phyloP scores from a whole-genome alignment of 2,797 vertebrate species.

The Acridotheres tristis region DNA sequence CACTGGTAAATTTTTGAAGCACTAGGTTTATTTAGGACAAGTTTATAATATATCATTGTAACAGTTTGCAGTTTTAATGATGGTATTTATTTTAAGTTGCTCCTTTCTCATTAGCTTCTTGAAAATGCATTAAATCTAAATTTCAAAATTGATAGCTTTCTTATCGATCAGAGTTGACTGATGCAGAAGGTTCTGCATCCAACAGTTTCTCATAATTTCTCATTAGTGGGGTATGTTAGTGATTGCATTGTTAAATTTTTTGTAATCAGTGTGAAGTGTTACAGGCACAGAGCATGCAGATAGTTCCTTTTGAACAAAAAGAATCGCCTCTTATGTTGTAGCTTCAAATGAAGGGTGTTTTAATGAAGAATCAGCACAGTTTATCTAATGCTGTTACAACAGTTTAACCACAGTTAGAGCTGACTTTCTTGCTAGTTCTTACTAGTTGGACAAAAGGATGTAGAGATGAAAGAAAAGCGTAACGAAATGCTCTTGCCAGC shows the following conservation, averaged over 20 bases:
- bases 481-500: conserved; percentile 47
- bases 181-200: conserved; percentile 48
- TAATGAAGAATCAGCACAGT: conserved; percentile 38
- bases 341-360: conserved; percentile 45
- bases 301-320: conserved; percentile 47
- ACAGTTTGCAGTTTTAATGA: conserved; percentile 71
- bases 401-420: conserved; percentile 28
- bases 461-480: not conserved
- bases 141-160: conserved; percentile 65
- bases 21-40: conserved; percentile 71
- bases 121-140: conserved; percentile 73
- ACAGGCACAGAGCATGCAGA: conserved; percentile 57
- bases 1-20: conserved; percentile 72
- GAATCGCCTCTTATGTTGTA: conserved; percentile 32
- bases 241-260: conserved; percentile 60
- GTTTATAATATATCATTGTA: conserved; percentile 72
- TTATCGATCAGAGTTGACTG: conserved; percentile 65
- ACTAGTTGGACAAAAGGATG: not conserved
- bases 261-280: conserved; percentile 62
- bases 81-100: conserved; percentile 71
- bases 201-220: conserved; percentile 60
- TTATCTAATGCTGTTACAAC: conserved; percentile 24
- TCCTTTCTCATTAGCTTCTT: conserved; percentile 73
- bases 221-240: conserved; percentile 56
- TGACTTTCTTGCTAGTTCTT: conserved; percentile 36